phyloP scores from a whole-genome alignment of 53 echinoderm and acorn worm genomes.

The Mesocentrotus franciscanus region DNA sequence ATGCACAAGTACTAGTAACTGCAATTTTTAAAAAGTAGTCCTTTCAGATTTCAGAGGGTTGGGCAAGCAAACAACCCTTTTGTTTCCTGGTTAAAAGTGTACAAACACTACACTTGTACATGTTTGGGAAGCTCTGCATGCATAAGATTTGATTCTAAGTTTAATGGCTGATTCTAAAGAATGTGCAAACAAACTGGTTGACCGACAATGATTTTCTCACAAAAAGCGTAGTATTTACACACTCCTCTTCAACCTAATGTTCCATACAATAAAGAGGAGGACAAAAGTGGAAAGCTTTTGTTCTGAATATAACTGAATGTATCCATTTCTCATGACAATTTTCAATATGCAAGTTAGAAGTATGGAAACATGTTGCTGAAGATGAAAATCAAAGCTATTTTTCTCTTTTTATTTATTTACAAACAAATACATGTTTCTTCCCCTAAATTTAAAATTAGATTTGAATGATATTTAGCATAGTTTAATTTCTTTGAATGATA shows the following conservation, averaged over 20 bases:
- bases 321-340: constrained; percentile 1
- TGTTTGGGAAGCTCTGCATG: constrained; percentile 36
- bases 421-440: too few species aligned
- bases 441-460: too few species aligned
- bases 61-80: constrained; percentile 16
- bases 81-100: constrained; percentile 24
- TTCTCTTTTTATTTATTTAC: too few species aligned
- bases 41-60: not conserved
- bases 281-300: not conserved
- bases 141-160: constrained; percentile 10
- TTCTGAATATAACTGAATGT: not conserved
- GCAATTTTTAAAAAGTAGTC: not conserved
- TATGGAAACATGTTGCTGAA: not conserved
- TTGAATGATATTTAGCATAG: too few species aligned
- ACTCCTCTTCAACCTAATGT: constrained; percentile 12
- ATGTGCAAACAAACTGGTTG: constrained; percentile 34
- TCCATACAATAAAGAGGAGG: not conserved
- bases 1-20: not conserved
- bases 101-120: constrained; percentile 46
- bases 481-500: too few species aligned
- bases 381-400: not conserved
- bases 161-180: constrained; percentile 41
- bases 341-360: not conserved
- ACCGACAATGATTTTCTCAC: constrained; percentile 36
- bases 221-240: constrained; percentile 37